Evolutionary conservation across 2,888 invertebrate genomes (phyloP).

Genomic region (Cryptus armator): DNA sequence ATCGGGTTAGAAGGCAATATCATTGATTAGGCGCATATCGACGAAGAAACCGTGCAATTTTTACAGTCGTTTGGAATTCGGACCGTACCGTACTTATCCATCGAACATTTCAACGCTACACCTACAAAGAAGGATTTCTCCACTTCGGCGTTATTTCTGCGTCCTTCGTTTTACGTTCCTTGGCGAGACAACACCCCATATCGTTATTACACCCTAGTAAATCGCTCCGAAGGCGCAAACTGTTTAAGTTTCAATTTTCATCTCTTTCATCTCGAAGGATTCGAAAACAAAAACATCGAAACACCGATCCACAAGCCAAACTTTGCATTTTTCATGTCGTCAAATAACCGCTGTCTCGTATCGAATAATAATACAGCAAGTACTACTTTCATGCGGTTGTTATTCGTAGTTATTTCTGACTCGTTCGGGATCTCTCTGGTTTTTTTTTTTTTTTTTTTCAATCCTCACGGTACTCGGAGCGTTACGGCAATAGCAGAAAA

Average conservation of each 20-base stretch:
- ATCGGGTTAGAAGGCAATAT: too few relatives aligned
- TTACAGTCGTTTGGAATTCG: too few relatives aligned
- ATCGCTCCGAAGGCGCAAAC: slow-evolving; percentile 10
- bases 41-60: too few relatives aligned
- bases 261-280: neutral
- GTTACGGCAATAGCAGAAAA: slow-evolving; percentile 61
- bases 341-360: too few relatives aligned
- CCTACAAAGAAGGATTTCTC: neutral
- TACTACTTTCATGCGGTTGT: slow-evolving; percentile 8
- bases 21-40: too few relatives aligned
- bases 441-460: neutral
- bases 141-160: neutral
- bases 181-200: slow-evolving; percentile 1
- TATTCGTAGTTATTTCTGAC: slow-evolving; percentile 46
- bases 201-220: neutral
- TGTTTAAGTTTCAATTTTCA: slow-evolving; percentile 17
- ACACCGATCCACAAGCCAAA: too few relatives aligned
- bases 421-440: neutral
- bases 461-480: neutral
- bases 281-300: too few relatives aligned
- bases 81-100: too few relatives aligned
- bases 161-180: neutral
- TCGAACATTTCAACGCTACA: too few relatives aligned
- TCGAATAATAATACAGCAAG: neutral
- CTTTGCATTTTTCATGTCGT: too few relatives aligned